Conservation (phyloP, 2,797 vertebrate species). For the Melanotaenia parkinsoni region DNA sequence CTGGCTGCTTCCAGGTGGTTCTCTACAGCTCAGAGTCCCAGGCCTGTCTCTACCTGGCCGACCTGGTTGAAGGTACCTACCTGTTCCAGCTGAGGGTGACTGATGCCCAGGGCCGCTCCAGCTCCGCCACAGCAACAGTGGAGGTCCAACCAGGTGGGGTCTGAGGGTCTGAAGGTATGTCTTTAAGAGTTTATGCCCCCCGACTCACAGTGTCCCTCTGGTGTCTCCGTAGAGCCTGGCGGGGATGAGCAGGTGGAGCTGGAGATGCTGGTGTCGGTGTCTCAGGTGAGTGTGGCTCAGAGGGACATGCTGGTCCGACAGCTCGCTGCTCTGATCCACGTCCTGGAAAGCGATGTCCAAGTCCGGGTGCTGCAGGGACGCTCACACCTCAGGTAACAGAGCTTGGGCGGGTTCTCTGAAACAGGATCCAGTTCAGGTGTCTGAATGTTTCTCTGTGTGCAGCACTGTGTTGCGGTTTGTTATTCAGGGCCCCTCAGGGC, state of each 20-base stretch:
- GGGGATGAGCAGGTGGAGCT: constrained; percentile 89
- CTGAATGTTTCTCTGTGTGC: constrained; percentile 11
- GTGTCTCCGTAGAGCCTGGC: constrained; percentile 82
- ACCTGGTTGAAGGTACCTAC: constrained; percentile 93
- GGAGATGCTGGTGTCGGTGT: constrained; percentile 87
- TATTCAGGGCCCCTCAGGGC: constrained; percentile 81
- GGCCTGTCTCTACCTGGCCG: constrained; percentile 85
- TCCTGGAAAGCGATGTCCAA: constrained; percentile 86
- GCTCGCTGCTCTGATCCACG: constrained; percentile 88
- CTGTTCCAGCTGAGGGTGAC: constrained; percentile 88
- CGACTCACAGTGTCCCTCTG: neutral
- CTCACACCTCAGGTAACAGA: constrained; percentile 88
- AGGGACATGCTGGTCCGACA: constrained; percentile 88
- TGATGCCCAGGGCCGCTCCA: constrained; percentile 83
- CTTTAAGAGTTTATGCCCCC: too few relatives aligned
- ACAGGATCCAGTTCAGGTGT: neutral
- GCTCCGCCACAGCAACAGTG: constrained; percentile 86
- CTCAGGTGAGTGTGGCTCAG: constrained; percentile 88
- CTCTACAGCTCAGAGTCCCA: constrained; percentile 84
- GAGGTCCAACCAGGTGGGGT: constrained; percentile 89
- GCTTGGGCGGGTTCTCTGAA: neutral
- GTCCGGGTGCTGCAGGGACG: constrained; percentile 87
- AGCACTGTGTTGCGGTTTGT: constrained; percentile 89
- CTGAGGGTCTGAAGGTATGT: too few relatives aligned
- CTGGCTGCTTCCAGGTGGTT: constrained; percentile 76